Conservation (phyloP, 2,113 vertebrate genomes). For the Brachyhypopomus gauderio region DNA sequence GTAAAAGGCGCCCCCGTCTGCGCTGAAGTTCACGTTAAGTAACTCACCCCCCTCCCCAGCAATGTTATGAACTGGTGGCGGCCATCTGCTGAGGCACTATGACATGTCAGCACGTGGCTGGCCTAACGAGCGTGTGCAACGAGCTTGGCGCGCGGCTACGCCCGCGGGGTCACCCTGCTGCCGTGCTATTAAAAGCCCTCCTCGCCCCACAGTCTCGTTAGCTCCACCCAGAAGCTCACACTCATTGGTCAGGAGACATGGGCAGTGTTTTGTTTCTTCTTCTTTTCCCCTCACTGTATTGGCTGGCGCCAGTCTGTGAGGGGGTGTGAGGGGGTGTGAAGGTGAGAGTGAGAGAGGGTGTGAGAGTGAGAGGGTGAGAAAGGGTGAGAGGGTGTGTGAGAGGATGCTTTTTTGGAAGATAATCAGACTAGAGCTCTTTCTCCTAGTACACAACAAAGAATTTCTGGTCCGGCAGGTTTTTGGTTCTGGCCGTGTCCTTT, state of each 20-base stretch:
- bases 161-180: constrained; percentile 21
- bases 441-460: background rate
- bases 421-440: too few species aligned
- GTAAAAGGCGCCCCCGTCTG: background rate
- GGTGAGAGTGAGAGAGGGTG: too few species aligned
- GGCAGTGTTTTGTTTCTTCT: constrained; percentile 25
- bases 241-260: constrained; percentile 53
- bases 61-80: constrained; percentile 36
- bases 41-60: background rate
- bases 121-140: constrained; percentile 33
- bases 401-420: too few species aligned
- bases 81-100: constrained; percentile 40
- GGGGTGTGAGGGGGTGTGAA: too few species aligned
- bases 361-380: too few species aligned
- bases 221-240: constrained; percentile 38
- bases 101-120: constrained; percentile 22
- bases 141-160: constrained; percentile 8
- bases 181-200: constrained; percentile 23
- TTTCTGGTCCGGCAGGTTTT: background rate
- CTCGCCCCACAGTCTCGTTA: background rate
- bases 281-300: background rate
- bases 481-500: background rate
- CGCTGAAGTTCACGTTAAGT: constrained; percentile 38
- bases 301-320: too few species aligned
- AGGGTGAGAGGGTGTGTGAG: too few species aligned